Base-by-base conservation (phyloP, 2,113 vertebrate species). In the Crotalus helleri region DNA sequence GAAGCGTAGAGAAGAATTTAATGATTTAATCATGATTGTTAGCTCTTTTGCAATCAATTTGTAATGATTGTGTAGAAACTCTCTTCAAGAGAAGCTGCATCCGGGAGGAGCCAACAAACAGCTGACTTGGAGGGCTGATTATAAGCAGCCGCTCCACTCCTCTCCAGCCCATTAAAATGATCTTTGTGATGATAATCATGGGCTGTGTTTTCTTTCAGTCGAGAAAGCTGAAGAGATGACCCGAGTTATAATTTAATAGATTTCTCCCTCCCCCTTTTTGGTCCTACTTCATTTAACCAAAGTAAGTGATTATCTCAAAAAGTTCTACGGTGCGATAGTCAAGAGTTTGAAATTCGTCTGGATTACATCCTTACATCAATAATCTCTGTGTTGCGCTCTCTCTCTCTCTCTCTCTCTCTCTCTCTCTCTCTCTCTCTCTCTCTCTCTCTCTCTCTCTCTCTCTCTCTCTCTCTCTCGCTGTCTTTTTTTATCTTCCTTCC, bases 31-130 rank as follows among this genome's bases (percentile, higher is more conserved):
- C 98, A 99, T 99, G 99, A 99, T 99, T 99, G 99, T 99, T 99
- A 99, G 99, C 99, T 99, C 99, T 99, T 99, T 99, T 99, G 99
- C 99, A 99, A 99, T 99, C 99, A 99, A 99, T 99, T 99, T 99
- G 99, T 99, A 99, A 99, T 99, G 99, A 99, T 99, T 99, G 99
- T 99, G 98, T 99, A 98, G 98, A 98, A 98, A 99, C 98, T 98
- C 97, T 98, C 97, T 98, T 98, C 97, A 98, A 98, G 97, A 97
- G 97, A 97, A 98, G 95, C 97, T 95, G 97, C 97, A 97, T 97
- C 96, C 94, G 96, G 98, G 98, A 98, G 97, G 98, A 98, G 98
- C 98, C 98, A 97, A 96, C 98, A 98, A 98, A 98, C 98, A 98
- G 97, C 97, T 81, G 86, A 94, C 96, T 95, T 95, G 97, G 96